Evolutionary conservation across 2,888 invertebrate genomes (phyloP).

Genomic region (Ptychoptera contaminata): DNA sequence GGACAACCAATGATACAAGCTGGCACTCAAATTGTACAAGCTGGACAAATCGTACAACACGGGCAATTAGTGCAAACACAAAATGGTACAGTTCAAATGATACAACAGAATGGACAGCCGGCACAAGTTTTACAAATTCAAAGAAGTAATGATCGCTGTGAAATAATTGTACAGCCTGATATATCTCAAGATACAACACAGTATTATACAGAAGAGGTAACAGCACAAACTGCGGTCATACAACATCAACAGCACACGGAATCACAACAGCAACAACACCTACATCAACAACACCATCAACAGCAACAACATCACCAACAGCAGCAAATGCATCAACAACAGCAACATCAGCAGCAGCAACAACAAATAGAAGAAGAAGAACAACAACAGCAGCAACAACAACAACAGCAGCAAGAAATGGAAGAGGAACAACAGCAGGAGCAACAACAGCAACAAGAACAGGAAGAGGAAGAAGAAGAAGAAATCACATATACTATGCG

Average conservation of each 20-base stretch:
- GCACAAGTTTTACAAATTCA: constrained; percentile 18
- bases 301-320: neutral
- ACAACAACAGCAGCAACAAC: neutral
- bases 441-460: constrained; percentile 1
- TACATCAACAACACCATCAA: neutral
- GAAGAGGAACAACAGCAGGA: neutral
- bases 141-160: constrained; percentile 14
- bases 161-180: constrained; percentile 23
- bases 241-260: neutral
- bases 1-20: constrained; percentile 19
- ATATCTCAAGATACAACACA: constrained; percentile 22
- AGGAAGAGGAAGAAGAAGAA: constrained; percentile 15
- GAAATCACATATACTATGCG: constrained; percentile 13
- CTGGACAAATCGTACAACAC: constrained; percentile 13
- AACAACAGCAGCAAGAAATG: neutral
- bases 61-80: constrained; percentile 19
- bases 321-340: neutral
- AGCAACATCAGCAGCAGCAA: neutral
- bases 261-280: neutral
- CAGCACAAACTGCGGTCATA: neutral
- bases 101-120: constrained; percentile 27
- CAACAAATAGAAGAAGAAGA: neutral
- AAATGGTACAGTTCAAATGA: constrained; percentile 25
- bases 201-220: constrained; percentile 20
- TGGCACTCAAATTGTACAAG: constrained; percentile 23